Evolutionary conservation across 1,140 invertebrate genomes (phyloP).

Genomic region (Drosophila ogumai): DNA sequence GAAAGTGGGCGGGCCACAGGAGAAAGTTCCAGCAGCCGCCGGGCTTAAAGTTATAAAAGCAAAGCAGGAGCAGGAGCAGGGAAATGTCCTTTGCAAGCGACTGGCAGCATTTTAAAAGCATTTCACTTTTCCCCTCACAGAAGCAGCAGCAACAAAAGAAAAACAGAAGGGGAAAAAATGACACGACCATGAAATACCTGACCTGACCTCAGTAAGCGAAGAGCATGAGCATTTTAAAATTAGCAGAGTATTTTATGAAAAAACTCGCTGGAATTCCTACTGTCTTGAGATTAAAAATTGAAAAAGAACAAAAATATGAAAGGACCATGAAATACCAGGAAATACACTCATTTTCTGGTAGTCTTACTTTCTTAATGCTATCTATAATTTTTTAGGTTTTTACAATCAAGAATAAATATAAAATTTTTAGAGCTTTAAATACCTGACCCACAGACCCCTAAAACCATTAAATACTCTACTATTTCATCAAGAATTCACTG

Average conservation of each 20-base stretch:
- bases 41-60: slow-evolving; percentile 38
- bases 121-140: slow-evolving; percentile 3
- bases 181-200: slow-evolving; percentile 7
- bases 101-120: slow-evolving; percentile 44
- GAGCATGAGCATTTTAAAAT: background rate
- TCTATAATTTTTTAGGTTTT: no score
- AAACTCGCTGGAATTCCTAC: no score
- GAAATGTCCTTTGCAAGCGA: slow-evolving; percentile 20
- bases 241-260: no score
- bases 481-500: background rate
- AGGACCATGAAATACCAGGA: background rate
- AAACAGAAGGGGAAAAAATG: slow-evolving; percentile 6
- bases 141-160: slow-evolving; percentile 30
- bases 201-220: background rate
- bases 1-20: slow-evolving; percentile 3
- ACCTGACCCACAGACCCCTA: background rate
- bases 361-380: no score
- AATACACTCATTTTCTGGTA: no score
- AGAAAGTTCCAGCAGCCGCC: slow-evolving; percentile 20
- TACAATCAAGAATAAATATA: no score
- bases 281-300: no score
- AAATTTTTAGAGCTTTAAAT: no score
- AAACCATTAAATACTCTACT: background rate
- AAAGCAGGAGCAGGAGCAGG: slow-evolving; percentile 2
- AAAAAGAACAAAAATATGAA: background rate